Base-by-base conservation (phyloP, 2,797 vertebrate genomes). In the Gadopsis bispinosus region DNA sequence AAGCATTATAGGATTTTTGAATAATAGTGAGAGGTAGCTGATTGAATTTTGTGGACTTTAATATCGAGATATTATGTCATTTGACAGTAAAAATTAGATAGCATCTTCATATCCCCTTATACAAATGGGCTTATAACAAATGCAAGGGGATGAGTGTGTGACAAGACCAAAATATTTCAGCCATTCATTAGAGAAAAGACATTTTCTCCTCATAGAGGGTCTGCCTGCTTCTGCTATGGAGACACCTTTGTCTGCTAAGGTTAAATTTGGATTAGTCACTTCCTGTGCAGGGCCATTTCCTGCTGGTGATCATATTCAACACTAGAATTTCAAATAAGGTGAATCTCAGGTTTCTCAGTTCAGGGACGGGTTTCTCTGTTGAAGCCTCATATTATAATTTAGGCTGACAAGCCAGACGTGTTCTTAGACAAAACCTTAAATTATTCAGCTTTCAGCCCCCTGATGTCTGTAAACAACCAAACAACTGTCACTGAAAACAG, bases 221-320 rank as follows among this genome's bases (percentile, higher is more conserved):
- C 62, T 10, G 13, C 39, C 22, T 50, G 31, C 39, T 87, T 19
- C 50, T 60, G 72, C 61, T 69, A n/a, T 43, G 10, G 65, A 67
- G 69, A 84, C 68, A 64, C 33, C 62, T 85, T 68, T 73, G 45
- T 81, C 64, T 59, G 53, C 35, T 53, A 14, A 37, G 75, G 83
- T 80, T 85, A 82, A 85, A 87, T 95, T 79, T 86, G 73, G 81
- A 85, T 64, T 64, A 66, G 72, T 81, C 83, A 87, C 77, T 77
- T 85, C 68, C 75, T 85, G 68, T 76, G 55, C 48, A 31, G 73
- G 58, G 64, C 60, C 75, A 73, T 70, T 83, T 88, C 76, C 80
- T 84, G 83, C 70, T 68, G 74, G 64, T 20, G 26, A 73, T 82
- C 60, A 59, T 26, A 65, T 70, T 33, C 37, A 47, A 68, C 45